These are phyloP conservation scores for Platerodrilus igneus DNA, from an alignment of 2,888 invertebrate genomes.

Conservation along the genomic window DNA sequence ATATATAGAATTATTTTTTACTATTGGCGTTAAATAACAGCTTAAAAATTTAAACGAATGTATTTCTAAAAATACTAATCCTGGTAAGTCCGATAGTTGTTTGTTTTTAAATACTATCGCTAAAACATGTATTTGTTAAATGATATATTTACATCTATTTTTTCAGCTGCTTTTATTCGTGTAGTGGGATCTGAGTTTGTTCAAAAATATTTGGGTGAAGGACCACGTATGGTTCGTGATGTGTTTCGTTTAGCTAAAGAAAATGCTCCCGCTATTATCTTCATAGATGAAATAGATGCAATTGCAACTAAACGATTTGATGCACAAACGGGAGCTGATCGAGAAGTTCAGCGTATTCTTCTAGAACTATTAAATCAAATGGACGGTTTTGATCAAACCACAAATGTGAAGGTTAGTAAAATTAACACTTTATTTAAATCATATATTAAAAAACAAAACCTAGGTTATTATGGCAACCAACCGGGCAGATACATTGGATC, in stretches of 20 bases:
- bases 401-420: constrained; percentile 99
- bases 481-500: constrained; percentile 96
- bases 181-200: constrained; percentile 99
- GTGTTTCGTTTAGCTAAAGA: constrained; percentile 98
- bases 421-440: neutral
- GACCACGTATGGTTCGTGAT: constrained; percentile 98
- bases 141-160: too few species aligned
- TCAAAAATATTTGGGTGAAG: constrained; percentile 98
- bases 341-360: constrained; percentile 96
- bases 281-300: constrained; percentile 99
- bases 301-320: constrained; percentile 98
- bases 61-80: neutral
- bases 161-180: constrained; percentile 90
- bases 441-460: constrained; percentile 1
- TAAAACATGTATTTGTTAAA: too few species aligned
- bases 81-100: too few species aligned
- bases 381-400: constrained; percentile 99
- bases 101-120: neutral
- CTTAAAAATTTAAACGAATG: too few species aligned
- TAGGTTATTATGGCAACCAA: constrained; percentile 91
- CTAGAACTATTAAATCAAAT: constrained; percentile 97
- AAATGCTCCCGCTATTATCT: constrained; percentile 98
- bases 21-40: too few species aligned
- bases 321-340: constrained; percentile 96
- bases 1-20: too few species aligned